Percentiles rank a stretch among this genome's conserved stretches.
phyloP scores from a whole-genome alignment of 2,113 vertebrate genomes.

The Rhea pennata region DNA sequence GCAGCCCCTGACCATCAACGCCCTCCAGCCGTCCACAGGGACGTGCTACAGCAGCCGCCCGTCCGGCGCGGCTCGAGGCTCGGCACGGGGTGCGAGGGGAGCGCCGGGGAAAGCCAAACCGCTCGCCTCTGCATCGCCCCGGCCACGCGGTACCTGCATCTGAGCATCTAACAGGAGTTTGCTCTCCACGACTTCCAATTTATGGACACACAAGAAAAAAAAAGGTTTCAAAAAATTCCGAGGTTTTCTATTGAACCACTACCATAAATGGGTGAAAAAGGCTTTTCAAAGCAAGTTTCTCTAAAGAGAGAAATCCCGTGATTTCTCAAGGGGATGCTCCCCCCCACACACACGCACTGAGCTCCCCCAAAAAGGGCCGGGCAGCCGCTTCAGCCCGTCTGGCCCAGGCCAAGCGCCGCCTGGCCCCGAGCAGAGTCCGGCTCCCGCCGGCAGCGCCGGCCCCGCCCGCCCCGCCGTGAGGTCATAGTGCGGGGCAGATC shows the following conservation, averaged over 20 bases:
- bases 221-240: background rate
- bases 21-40: conserved; percentile 41
- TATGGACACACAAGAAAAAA: background rate
- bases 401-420: background rate
- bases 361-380: background rate
- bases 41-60: background rate
- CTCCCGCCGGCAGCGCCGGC: conserved; percentile 12
- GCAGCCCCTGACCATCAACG: conserved; percentile 32
- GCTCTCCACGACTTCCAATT: background rate
- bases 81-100: conserved; percentile 32
- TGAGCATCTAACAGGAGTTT: background rate
- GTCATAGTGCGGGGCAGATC: conserved; percentile 69
- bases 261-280: background rate
- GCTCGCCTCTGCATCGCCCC: background rate
- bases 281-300: background rate
- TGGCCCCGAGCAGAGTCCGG: background rate
- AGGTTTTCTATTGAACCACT: background rate
- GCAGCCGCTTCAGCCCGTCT: background rate
- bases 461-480: conserved; percentile 33
- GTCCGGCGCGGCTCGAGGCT: background rate
- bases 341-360: background rate
- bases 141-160: background rate
- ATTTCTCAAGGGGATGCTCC: background rate
- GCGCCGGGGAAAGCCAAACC: background rate
- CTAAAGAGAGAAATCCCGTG: background rate